Percentiles rank a stretch among this genome's conserved stretches.
phyloP scores from a whole-genome alignment of 2,797 vertebrate species.

The Champsocephalus gunnari region DNA sequence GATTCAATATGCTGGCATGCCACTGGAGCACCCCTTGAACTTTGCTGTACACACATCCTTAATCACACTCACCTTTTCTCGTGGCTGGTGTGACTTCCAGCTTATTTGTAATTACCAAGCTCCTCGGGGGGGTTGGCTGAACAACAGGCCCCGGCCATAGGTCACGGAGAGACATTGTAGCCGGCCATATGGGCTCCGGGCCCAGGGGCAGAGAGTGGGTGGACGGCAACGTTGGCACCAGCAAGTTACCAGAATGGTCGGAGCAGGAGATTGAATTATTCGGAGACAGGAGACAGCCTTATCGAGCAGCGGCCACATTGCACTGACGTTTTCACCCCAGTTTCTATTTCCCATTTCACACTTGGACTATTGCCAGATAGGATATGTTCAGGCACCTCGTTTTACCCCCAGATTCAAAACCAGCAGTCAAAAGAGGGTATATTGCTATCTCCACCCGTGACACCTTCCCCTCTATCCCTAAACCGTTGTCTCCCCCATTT shows the following conservation, averaged over 20 bases:
- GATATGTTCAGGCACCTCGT: slow-evolving; percentile 59
- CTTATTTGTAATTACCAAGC: slow-evolving; percentile 75
- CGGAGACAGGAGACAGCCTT: slow-evolving; percentile 64
- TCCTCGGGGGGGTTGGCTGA: slow-evolving; percentile 63
- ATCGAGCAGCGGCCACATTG: slow-evolving; percentile 73
- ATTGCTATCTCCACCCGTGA: slow-evolving; percentile 51
- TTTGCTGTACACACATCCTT: slow-evolving; percentile 65
- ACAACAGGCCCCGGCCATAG: slow-evolving; percentile 71
- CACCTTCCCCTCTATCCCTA: slow-evolving; percentile 21
- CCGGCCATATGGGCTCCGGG: slow-evolving; percentile 67
- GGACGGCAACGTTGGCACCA: slow-evolving; percentile 37
- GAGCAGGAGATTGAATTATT: slow-evolving; percentile 71
- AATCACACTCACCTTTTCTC: slow-evolving; percentile 70
- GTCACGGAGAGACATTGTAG: slow-evolving; percentile 62
- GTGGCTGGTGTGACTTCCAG: slow-evolving; percentile 66
- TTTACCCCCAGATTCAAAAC: slow-evolving; percentile 66
- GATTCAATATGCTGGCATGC: slow-evolving; percentile 34
- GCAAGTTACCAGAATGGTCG: slow-evolving; percentile 41
- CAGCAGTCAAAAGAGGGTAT: slow-evolving; percentile 65
- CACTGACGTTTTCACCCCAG: slow-evolving; percentile 62
- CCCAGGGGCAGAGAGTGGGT: slow-evolving; percentile 51
- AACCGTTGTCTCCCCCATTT: slow-evolving; percentile 6
- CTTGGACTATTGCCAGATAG: slow-evolving; percentile 74
- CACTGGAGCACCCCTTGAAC: slow-evolving; percentile 60
- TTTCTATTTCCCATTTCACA: slow-evolving; percentile 82